Evolutionary conservation across 2,113 vertebrate genomes (phyloP).

Genomic region (Tupaia chinensis): DNA sequence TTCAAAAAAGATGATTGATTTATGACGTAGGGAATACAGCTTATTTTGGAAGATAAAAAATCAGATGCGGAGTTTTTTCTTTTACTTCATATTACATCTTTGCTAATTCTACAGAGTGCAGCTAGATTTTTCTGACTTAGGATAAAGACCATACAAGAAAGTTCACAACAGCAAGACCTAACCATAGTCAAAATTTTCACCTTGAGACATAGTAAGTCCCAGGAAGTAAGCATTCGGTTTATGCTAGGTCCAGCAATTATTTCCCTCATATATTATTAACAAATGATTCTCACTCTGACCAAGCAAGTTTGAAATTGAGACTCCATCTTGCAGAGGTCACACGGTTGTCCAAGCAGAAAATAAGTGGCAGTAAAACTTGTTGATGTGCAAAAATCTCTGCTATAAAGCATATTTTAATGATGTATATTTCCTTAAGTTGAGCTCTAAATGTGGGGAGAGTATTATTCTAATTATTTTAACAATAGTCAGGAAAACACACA

Average conservation of each 20-base stretch:
- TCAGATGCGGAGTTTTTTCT: background rate
- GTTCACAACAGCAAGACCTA: background rate
- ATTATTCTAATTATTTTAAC: background rate
- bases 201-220: background rate
- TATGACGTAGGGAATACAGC: background rate
- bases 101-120: background rate
- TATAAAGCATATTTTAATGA: background rate
- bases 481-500: background rate
- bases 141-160: background rate
- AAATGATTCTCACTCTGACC: background rate
- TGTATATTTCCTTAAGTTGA: background rate
- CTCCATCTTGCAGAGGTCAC: rapidly evolving
- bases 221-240: background rate
- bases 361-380: background rate
- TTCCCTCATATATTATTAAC: background rate
- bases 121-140: background rate
- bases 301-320: background rate
- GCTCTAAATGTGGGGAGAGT: background rate
- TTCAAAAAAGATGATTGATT: background rate
- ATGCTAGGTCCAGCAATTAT: background rate
- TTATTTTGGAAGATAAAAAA: background rate
- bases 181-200: background rate
- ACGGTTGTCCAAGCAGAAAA: background rate
- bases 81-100: background rate
- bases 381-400: background rate